Evolutionary conservation across 2,888 invertebrate species (phyloP).

Genomic region (Zonitis immaculata): DNA sequence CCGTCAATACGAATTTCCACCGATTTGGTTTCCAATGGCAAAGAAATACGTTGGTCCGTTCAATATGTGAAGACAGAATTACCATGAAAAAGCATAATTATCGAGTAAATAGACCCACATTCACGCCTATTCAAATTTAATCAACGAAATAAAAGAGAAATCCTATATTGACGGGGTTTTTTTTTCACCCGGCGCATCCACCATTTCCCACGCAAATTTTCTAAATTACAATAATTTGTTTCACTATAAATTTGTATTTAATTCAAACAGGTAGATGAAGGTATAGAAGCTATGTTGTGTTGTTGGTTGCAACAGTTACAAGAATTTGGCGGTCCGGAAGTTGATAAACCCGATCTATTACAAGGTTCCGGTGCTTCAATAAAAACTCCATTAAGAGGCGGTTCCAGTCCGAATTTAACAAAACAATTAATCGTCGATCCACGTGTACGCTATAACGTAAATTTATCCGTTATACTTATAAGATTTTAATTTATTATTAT

Average conservation of each 20-base stretch:
- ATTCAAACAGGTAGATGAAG: slow-evolving; percentile 65
- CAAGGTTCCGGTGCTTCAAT: slow-evolving; percentile 68
- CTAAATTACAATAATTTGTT: background rate
- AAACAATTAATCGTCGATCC: slow-evolving; percentile 63
- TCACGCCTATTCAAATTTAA: too few species aligned
- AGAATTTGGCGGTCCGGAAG: slow-evolving; percentile 77
- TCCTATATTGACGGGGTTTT: too few species aligned
- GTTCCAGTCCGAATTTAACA: slow-evolving; percentile 54
- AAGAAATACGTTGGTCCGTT: too few species aligned
- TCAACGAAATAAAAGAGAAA: too few species aligned
- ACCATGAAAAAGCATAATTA: too few species aligned
- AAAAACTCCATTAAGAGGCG: slow-evolving; percentile 51
- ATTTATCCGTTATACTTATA: too few species aligned
- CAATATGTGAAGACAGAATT: too few species aligned
- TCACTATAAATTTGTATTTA: slow-evolving; percentile 1
- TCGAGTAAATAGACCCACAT: too few species aligned
- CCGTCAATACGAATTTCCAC: too few species aligned
- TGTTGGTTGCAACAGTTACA: slow-evolving; percentile 81
- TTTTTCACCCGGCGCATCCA: background rate
- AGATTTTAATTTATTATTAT: too few species aligned
- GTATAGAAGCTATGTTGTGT: slow-evolving; percentile 80
- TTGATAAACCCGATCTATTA: slow-evolving; percentile 78
- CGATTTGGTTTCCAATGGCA: too few species aligned
- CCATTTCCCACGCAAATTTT: background rate
- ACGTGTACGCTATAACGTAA: slow-evolving; percentile 81